Evolutionary conservation across 2,797 vertebrate species (phyloP), one percentile per base, ranked within the genome.

Genomic region (Scolopax rusticola): DNA sequence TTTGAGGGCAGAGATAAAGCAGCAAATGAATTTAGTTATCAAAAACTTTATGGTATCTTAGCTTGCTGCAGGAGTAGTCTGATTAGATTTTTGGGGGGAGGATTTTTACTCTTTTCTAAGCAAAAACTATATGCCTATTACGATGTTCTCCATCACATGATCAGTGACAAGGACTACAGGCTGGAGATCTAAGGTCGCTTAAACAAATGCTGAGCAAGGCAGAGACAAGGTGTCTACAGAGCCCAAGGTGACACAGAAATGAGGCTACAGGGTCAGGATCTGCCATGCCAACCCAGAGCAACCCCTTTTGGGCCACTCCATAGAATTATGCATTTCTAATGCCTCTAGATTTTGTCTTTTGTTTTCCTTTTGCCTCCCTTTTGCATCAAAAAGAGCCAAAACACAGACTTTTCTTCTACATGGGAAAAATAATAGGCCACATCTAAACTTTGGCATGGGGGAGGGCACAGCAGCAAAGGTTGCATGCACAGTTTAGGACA

Each of bases 1-100:
- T 91, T 85, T 89, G 76, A 95, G 45, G 50, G 11, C 4, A 83
- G n/a, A 94, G 36, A 95, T 95, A 92, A 93, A 95, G 60, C 68
- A 91, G 69, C 73, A 92, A 96, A 96, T 87, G 65, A 93, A 96
- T 97, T 95, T 94, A 95, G 95, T 87, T 96, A 96, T 96, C 90
- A 95, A 94, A 93, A 93, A 85, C 64, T 69, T 95, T 65, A 93
- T 30, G 71, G 51, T 65, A n/a, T 81, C 73, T 87, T 75, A 81
- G 61, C 61, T 83, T 94, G 61, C 60, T 86, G 51, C 43, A 73
- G 61, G 71, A 85, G 50, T 30, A 85, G 47, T 36, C 47, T 63
- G 41, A 87, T 87, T 20, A 76, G 48, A 53, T 71, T 50, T 68
- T 68, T 93, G 69, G 0, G 21, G 21, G 47, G 48, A 78, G 38